A percentile compares a stretch with the other conserved stretches of the same genome.
phyloP scores from a whole-genome alignment of 2,113 vertebrate species.

The Cebidichthys violaceus region DNA sequence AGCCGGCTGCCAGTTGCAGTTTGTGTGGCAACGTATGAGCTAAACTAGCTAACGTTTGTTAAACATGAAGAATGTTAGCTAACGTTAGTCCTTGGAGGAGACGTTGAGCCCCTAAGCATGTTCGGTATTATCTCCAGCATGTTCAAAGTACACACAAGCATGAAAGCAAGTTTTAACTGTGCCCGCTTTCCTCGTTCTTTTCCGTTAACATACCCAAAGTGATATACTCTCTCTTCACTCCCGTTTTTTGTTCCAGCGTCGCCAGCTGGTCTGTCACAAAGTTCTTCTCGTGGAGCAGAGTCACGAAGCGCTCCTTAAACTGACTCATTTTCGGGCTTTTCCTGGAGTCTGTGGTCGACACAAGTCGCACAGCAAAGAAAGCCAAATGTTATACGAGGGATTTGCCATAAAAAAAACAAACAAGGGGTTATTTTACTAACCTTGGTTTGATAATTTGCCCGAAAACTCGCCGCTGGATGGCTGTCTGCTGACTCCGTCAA shows the following conservation, averaged over 20 bases:
- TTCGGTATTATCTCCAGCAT: not conserved
- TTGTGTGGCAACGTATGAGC: not conserved
- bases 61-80: not conserved
- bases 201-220: constrained; percentile 82
- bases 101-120: not conserved
- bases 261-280: constrained; percentile 83
- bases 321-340: constrained; percentile 71
- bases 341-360: constrained; percentile 23
- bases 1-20: constrained; percentile 5
- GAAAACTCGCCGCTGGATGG: constrained; percentile 11
- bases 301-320: constrained; percentile 83
- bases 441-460: constrained; percentile 9
- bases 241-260: constrained; percentile 85
- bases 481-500: constrained; percentile 1
- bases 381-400: not conserved
- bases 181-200: not conserved
- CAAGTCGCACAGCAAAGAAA: not conserved
- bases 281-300: constrained; percentile 87
- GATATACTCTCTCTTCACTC: constrained; percentile 86
- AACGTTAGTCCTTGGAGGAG: no score
- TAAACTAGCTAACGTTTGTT: not conserved
- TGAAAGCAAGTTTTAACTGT: not conserved
- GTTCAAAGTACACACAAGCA: not conserved
- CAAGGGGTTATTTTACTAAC: constrained; percentile 1
- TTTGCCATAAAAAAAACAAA: not conserved